A percentile compares a stretch with the other conserved stretches of the same genome.
Conservation (phyloP, 2,797 vertebrate genomes). For the Poeciliopsis turneri region DNA sequence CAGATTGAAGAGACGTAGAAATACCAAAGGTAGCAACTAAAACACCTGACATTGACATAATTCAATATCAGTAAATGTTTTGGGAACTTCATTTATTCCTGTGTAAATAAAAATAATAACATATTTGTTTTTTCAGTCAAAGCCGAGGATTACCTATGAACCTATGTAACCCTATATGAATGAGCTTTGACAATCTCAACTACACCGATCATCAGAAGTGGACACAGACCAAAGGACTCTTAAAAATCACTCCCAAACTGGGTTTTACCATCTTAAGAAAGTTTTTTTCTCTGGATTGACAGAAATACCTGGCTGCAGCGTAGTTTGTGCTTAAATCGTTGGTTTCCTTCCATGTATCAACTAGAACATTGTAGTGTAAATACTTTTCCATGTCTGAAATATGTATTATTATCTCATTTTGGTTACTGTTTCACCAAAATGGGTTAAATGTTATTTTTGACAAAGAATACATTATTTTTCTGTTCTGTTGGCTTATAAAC, state of each 20-base stretch:
- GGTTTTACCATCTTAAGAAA: background rate
- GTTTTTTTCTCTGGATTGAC: background rate
- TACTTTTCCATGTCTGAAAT: background rate
- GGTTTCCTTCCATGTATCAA: background rate
- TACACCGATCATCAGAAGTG: background rate
- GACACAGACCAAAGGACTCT: background rate
- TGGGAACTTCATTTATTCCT: background rate
- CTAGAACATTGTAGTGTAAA: background rate
- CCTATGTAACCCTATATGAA: too few relatives aligned
- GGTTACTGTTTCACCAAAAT: too few relatives aligned
- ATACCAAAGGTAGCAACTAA: constrained; percentile 24
- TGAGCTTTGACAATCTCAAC: background rate
- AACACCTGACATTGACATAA: background rate
- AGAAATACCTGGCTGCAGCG: background rate
- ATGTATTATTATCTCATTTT: too few relatives aligned
- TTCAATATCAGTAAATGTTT: background rate
- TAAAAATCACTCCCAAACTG: background rate
- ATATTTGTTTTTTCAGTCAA: background rate
- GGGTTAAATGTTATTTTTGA: too few relatives aligned
- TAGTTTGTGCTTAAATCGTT: background rate
- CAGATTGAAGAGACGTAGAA: background rate
- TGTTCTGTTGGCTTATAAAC: background rate
- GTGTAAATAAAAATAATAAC: too few relatives aligned
- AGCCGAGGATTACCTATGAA: background rate
- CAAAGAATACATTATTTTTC: background rate